A percentile compares a stretch with the other conserved stretches of the same genome.
These are phyloP conservation scores for Oscheius onirici DNA, from an alignment of 2,888 invertebrate species.

Conservation along the genomic window DNA sequence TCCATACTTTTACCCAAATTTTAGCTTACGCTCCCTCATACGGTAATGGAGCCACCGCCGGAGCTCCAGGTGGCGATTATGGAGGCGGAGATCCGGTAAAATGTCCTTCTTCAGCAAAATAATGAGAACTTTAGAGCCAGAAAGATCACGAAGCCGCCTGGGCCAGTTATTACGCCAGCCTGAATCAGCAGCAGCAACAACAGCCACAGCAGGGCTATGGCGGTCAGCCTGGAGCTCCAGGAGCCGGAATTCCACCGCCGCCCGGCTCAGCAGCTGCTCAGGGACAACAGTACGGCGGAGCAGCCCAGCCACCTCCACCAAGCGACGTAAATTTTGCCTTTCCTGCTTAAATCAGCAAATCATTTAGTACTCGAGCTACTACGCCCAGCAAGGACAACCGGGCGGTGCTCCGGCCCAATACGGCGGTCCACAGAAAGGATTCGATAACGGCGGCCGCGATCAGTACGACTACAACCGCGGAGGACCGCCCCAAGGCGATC, in stretches of 20 bases:
- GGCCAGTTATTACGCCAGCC: conserved; percentile 45
- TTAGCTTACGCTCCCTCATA: conserved; percentile 26
- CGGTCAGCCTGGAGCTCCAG: conserved; percentile 20
- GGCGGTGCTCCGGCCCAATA: conserved; percentile 20
- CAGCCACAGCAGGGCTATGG: conserved; percentile 27
- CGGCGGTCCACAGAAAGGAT: conserved; percentile 25
- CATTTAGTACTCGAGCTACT: conserved; percentile 13
- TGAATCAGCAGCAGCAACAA: conserved; percentile 26
- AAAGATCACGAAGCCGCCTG: conserved; percentile 45
- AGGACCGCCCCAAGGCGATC: neutral
- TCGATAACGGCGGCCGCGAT: conserved; percentile 30
- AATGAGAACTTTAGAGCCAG: conserved; percentile 27
- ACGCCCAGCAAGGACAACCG: neutral
- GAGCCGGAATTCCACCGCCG: conserved; percentile 25
- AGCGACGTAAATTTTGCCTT: conserved; percentile 27
- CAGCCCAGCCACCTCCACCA: no score
- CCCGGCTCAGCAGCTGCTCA: conserved; percentile 29
- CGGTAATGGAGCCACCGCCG: neutral
- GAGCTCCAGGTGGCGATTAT: conserved; percentile 13
- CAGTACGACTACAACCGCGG: conserved; percentile 23
- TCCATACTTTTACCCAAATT: neutral
- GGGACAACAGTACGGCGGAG: conserved; percentile 20
- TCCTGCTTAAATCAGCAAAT: neutral
- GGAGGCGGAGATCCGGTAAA: conserved; percentile 1
- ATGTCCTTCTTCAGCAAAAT: neutral